Evolutionary conservation across 1,140 invertebrate genomes (phyloP).

Genomic region (Aphelenchoides avenae): DNA sequence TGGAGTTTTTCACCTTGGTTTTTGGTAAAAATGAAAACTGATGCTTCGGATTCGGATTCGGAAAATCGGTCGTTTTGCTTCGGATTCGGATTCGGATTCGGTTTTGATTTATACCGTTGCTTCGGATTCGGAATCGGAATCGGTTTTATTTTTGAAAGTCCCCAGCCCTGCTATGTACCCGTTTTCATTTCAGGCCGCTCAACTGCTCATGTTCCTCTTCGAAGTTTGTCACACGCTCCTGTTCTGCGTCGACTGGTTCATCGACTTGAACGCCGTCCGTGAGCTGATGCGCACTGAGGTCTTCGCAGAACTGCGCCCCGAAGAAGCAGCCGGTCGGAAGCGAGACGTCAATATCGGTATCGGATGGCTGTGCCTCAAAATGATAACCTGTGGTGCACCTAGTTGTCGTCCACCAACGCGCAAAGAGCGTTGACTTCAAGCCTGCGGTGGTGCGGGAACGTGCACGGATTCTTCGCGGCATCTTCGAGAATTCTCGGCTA

Average conservation of each 20-base stretch:
- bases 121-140: too few species aligned
- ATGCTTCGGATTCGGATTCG: too few species aligned
- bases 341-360: slow-evolving; percentile 30
- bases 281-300: slow-evolving; percentile 34
- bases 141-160: too few species aligned
- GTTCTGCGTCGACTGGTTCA: slow-evolving; percentile 50
- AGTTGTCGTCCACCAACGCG: slow-evolving; percentile 49
- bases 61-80: too few species aligned
- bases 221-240: slow-evolving; percentile 53
- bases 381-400: too few species aligned
- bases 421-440: slow-evolving; percentile 24
- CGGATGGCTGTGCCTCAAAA: too few species aligned
- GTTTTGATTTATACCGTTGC: too few species aligned
- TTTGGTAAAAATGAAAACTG: too few species aligned
- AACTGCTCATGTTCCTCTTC: slow-evolving; percentile 37
- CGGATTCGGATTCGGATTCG: too few species aligned
- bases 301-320: slow-evolving; percentile 20
- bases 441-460: slow-evolving; percentile 20
- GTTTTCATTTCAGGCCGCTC: slow-evolving; percentile 45
- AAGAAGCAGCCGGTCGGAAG: slow-evolving; percentile 20
- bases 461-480: slow-evolving; percentile 22
- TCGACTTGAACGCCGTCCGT: slow-evolving; percentile 42
- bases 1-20: too few species aligned
- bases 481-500: slow-evolving; percentile 30
- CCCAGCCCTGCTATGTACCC: too few species aligned